These are phyloP conservation scores for Drosophila leontia DNA, from an alignment of 1,140 invertebrate genomes.

Conservation along the genomic window DNA sequence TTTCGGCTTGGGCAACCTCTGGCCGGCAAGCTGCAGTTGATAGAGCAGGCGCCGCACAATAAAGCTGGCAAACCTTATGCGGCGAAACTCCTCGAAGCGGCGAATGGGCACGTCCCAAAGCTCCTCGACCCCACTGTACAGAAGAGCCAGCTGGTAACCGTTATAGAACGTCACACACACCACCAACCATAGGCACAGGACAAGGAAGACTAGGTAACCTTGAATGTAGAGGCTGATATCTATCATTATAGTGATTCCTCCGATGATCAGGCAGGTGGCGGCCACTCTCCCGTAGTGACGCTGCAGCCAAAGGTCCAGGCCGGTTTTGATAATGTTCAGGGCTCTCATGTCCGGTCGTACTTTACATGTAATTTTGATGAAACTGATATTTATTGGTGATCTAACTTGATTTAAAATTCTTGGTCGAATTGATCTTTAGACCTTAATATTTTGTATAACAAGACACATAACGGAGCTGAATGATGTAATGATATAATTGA, in stretches of 20 bases:
- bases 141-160: neutral
- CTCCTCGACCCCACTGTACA: too few species aligned
- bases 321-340: neutral
- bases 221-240: neutral
- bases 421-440: neutral
- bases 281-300: neutral
- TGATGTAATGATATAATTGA: neutral
- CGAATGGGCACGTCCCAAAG: too few species aligned
- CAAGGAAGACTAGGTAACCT: neutral
- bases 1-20: neutral
- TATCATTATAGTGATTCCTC: neutral
- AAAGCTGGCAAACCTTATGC: conserved; percentile 23
- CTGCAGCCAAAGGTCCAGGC: conserved; percentile 8
- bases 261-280: neutral
- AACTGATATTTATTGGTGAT: neutral
- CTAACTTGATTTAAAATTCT: neutral
- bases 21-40: conserved; percentile 42
- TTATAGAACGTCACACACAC: neutral
- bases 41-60: conserved; percentile 52
- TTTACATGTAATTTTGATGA: neutral
- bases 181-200: neutral
- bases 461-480: neutral
- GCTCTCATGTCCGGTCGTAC: neutral
- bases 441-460: neutral
- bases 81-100: neutral